A percentile compares a stretch with the other conserved stretches of the same genome.
These are phyloP conservation scores for Diplodus puntazzo DNA, from an alignment of 2,797 vertebrate genomes.

Conservation along the genomic window DNA sequence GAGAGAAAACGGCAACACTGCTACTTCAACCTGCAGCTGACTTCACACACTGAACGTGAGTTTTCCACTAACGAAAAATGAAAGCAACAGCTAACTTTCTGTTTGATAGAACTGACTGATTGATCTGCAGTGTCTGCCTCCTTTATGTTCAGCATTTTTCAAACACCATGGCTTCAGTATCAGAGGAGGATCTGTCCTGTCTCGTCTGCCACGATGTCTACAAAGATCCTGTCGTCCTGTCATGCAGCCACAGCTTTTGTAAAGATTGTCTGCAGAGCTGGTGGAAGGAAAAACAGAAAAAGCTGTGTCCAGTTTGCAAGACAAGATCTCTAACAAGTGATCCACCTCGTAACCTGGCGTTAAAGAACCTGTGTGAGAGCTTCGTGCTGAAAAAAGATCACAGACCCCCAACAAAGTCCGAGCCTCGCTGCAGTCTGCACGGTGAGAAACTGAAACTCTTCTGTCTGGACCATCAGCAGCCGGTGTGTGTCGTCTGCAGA, in stretches of 20 bases:
- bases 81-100: no score
- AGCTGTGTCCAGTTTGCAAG: neutral
- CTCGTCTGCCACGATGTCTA: slow-evolving; percentile 20
- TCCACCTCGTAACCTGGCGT: neutral
- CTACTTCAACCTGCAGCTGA: neutral
- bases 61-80: neutral
- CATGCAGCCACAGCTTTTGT: slow-evolving; percentile 11
- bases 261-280: neutral
- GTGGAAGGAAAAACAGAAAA: neutral
- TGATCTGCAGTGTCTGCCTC: neutral
- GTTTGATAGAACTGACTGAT: no score
- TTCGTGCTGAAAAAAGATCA: neutral
- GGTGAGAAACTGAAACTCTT: neutral
- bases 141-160: neutral
- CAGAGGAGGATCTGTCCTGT: slow-evolving; percentile 10
- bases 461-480: neutral
- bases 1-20: neutral
- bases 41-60: neutral
- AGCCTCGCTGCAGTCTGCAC: neutral
- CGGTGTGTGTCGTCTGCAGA: neutral
- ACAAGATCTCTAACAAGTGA: neutral
- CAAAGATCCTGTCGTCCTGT: neutral
- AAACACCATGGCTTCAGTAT: slow-evolving; percentile 8
- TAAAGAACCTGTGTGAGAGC: no score
- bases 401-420: neutral